A percentile compares a stretch with the other conserved stretches of the same genome.
Conservation (phyloP, 2,888 invertebrate species). For the Orthonevra nobilis region DNA sequence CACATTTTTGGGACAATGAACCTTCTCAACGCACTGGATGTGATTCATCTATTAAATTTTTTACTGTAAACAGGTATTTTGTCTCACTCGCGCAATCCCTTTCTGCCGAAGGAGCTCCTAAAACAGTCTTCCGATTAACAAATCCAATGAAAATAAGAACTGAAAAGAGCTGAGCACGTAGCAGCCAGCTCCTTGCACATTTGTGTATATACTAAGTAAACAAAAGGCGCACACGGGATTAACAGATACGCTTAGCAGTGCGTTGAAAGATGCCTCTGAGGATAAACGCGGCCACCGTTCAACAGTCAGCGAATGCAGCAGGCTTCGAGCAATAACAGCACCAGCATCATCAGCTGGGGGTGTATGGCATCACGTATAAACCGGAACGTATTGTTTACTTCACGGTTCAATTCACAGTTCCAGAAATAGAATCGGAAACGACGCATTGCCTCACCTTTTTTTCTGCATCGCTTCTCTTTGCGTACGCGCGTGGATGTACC, state of each 20-base stretch:
- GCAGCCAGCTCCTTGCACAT: slow-evolving; percentile 38
- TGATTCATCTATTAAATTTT: too few relatives aligned
- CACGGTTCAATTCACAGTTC: slow-evolving; percentile 55
- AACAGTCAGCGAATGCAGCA: neutral
- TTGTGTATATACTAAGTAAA: slow-evolving; percentile 26
- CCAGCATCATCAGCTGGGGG: slow-evolving; percentile 4
- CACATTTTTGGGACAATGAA: slow-evolving; percentile 11
- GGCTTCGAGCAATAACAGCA: neutral
- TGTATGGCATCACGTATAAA: too few relatives aligned
- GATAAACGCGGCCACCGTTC: slow-evolving; percentile 15
- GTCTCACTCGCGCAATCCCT: neutral
- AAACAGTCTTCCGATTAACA: too few relatives aligned
- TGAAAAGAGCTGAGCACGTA: too few relatives aligned
- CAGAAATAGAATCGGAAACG: slow-evolving; percentile 62
- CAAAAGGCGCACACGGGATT: slow-evolving; percentile 18
- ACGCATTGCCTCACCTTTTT: slow-evolving; percentile 47
- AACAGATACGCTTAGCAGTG: neutral
- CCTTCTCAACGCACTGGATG: neutral
- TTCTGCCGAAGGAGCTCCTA: too few relatives aligned
- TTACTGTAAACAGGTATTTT: neutral
- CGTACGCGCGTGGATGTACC: slow-evolving; percentile 25
- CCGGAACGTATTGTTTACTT: slow-evolving; percentile 62
- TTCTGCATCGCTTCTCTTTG: too few relatives aligned
- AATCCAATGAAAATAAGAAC: too few relatives aligned
- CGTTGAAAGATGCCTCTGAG: slow-evolving; percentile 46